Evolutionary conservation across 1,140 invertebrate species (phyloP).

Genomic region (Meloidogyne floridensis): DNA sequence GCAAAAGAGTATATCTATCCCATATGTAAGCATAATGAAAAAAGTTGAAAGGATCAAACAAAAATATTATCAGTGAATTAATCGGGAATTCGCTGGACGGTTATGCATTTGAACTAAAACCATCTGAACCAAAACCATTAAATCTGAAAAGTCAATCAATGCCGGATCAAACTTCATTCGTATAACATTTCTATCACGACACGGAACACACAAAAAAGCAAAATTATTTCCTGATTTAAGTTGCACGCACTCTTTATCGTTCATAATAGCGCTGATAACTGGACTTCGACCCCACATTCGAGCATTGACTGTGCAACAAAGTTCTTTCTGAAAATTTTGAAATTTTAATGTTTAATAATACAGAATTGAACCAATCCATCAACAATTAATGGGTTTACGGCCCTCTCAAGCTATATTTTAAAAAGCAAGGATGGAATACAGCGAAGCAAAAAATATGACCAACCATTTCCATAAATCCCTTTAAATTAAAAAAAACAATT

Average conservation of each 20-base stretch:
- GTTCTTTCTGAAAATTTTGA: constrained; percentile 14
- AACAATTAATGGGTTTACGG: too few species aligned
- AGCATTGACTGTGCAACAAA: constrained; percentile 10
- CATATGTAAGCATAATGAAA: too few species aligned
- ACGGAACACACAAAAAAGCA: constrained; percentile 22
- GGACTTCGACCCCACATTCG: constrained; percentile 24
- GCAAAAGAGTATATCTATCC: too few species aligned
- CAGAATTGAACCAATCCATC: too few species aligned
- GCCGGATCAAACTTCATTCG: not conserved
- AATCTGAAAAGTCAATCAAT: not conserved
- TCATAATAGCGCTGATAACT: constrained; percentile 18
- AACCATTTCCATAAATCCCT: too few species aligned
- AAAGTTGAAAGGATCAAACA: too few species aligned
- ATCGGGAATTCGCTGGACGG: not conserved
- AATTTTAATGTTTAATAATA: not conserved
- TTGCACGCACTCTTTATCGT: constrained; percentile 13
- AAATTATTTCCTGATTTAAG: constrained; percentile 27
- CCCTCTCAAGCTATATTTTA: too few species aligned
- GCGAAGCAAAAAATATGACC: too few species aligned
- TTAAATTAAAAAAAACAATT: not conserved
- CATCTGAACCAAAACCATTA: not conserved
- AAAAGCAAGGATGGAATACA: too few species aligned
- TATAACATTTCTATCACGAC: constrained; percentile 20
- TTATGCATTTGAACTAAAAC: constrained; percentile 4
- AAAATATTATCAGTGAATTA: not conserved